Percentiles rank a stretch among this genome's conserved stretches.
These are phyloP conservation scores for Drosophila orosa DNA, from an alignment of 1,140 invertebrate species.

Conservation along the genomic window DNA sequence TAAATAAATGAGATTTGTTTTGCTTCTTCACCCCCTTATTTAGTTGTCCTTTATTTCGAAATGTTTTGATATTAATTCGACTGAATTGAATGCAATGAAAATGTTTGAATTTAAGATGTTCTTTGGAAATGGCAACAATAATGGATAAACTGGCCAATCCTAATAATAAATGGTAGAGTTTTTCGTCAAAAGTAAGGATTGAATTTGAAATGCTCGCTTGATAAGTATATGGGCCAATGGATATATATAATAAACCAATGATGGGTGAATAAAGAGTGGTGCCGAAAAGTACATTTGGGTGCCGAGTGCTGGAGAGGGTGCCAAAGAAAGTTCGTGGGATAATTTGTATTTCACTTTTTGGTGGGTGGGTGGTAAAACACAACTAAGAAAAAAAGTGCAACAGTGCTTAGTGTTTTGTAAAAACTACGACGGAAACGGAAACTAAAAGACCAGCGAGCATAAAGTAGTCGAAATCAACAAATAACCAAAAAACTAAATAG, in stretches of 20 bases:
- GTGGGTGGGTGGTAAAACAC: slow-evolving; percentile 7
- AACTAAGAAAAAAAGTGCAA: slow-evolving; percentile 54
- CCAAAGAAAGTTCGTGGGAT: slow-evolving; percentile 33
- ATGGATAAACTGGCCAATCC: slow-evolving; percentile 41
- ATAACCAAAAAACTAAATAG: slow-evolving; percentile 26
- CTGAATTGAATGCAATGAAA: slow-evolving; percentile 47
- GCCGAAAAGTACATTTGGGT: slow-evolving; percentile 36
- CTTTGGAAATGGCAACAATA: slow-evolving; percentile 18
- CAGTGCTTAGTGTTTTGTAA: slow-evolving; percentile 31
- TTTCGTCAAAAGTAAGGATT: slow-evolving; percentile 14
- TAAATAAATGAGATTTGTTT: not conserved
- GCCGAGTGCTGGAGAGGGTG: slow-evolving; percentile 45
- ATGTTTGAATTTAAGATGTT: slow-evolving; percentile 53
- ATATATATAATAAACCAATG: slow-evolving; percentile 36
- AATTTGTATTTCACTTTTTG: slow-evolving; percentile 22
- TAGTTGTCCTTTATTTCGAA: slow-evolving; percentile 18
- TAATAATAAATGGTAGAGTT: slow-evolving; percentile 3
- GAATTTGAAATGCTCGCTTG: slow-evolving; percentile 59
- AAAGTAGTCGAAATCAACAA: slow-evolving; percentile 35
- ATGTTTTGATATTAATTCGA: slow-evolving; percentile 15
- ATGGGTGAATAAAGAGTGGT: slow-evolving; percentile 26
- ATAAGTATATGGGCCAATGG: slow-evolving; percentile 30
- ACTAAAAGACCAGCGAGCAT: slow-evolving; percentile 64
- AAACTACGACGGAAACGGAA: slow-evolving; percentile 50
- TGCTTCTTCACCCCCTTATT: slow-evolving; percentile 22